Evolutionary conservation across 2,888 invertebrate genomes (phyloP).

Genomic region (Pheosia tremula): DNA sequence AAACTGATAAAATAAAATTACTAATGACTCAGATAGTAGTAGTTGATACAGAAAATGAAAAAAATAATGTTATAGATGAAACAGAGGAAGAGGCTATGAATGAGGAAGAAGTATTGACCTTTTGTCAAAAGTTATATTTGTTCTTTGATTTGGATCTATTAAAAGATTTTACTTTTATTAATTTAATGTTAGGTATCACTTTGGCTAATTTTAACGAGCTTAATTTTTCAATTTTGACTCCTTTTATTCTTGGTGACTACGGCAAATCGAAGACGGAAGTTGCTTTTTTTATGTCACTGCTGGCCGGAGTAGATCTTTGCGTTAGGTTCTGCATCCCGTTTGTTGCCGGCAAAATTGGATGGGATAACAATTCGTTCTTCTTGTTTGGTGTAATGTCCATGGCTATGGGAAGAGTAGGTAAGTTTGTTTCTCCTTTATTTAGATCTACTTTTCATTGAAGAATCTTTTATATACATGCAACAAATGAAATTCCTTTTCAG

Average conservation of each 20-base stretch:
- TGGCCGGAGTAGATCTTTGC: slow-evolving; percentile 87
- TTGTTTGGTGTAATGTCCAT: slow-evolving; percentile 87
- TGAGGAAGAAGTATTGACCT: slow-evolving; percentile 59
- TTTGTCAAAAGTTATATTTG: slow-evolving; percentile 83
- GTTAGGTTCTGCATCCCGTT: slow-evolving; percentile 88
- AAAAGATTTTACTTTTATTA: slow-evolving; percentile 88
- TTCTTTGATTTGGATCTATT: slow-evolving; percentile 90
- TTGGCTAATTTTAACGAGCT: slow-evolving; percentile 89
- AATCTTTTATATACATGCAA: too few relatives aligned
- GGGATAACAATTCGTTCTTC: slow-evolving; percentile 89
- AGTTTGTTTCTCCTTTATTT: slow-evolving; percentile 27
- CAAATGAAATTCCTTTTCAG: slow-evolving; percentile 58
- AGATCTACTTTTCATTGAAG: too few relatives aligned
- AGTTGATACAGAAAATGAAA: slow-evolving; percentile 60
- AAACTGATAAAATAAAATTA: slow-evolving; percentile 60
- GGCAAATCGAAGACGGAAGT: slow-evolving; percentile 85
- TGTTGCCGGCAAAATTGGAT: slow-evolving; percentile 87
- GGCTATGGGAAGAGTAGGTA: slow-evolving; percentile 87
- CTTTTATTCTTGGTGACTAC: slow-evolving; percentile 89
- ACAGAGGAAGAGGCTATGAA: slow-evolving; percentile 39
- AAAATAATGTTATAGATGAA: slow-evolving; percentile 59
- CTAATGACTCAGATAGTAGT: slow-evolving; percentile 55
- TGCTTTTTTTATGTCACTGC: slow-evolving; percentile 88
- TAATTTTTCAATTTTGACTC: slow-evolving; percentile 89
- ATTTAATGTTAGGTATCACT: slow-evolving; percentile 88